Conservation (phyloP, 1,140 invertebrate genomes). For the Aphidius ervi region DNA sequence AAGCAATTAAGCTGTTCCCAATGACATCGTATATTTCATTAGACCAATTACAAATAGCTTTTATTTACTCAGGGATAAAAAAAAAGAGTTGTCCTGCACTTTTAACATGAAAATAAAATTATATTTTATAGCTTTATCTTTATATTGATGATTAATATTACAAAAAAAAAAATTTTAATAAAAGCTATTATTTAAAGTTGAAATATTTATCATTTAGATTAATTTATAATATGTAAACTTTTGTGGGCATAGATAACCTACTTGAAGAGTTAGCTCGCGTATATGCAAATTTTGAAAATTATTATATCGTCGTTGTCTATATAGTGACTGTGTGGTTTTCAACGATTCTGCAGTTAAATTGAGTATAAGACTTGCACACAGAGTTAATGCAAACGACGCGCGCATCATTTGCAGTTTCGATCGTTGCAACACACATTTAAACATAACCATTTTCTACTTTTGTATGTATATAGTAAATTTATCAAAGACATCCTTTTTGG, state of each 20-base stretch:
- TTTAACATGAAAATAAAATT: constrained; percentile 1
- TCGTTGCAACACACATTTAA: constrained; percentile 19
- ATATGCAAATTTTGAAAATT: constrained; percentile 55
- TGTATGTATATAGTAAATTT: constrained; percentile 5
- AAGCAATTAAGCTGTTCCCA: constrained; percentile 7
- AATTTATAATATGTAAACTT: constrained; percentile 49
- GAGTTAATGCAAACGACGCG: constrained; percentile 11
- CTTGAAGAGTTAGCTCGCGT: constrained; percentile 55
- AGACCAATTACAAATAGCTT: constrained; percentile 34
- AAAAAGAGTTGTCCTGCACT: constrained; percentile 30
- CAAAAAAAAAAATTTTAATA: no score
- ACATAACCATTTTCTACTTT: not conserved
- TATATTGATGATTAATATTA: not conserved
- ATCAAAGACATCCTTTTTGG: constrained; percentile 11
- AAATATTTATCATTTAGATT: constrained; percentile 7
- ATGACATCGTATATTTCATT: constrained; percentile 44
- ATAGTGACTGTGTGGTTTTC: constrained; percentile 19
- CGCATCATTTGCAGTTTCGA: constrained; percentile 8
- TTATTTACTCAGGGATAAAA: constrained; percentile 34
- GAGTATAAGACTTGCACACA: not conserved
- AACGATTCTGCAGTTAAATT: constrained; percentile 4
- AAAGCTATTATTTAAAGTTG: no score
- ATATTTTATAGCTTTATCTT: constrained; percentile 1
- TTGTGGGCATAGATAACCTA: constrained; percentile 54
- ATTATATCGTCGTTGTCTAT: constrained; percentile 38